Conservation (phyloP, 2,797 vertebrate species). For the Scolopax bukidnonensis region DNA sequence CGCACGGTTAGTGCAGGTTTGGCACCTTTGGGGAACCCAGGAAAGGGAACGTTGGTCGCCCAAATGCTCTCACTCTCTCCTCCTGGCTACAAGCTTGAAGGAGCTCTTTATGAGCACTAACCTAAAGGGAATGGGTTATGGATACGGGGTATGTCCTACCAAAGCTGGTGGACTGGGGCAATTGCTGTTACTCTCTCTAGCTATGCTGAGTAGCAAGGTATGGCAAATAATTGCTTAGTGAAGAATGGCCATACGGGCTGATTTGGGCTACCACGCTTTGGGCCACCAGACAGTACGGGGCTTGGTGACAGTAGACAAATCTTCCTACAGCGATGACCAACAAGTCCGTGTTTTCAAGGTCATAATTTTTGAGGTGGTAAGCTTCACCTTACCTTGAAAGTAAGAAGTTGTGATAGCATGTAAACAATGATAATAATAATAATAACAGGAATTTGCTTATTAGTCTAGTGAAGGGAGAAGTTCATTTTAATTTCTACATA, state of each 20-base stretch:
- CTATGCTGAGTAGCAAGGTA: background rate
- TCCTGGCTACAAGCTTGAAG: background rate
- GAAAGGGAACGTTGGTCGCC: constrained; percentile 6
- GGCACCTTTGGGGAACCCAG: constrained; percentile 66
- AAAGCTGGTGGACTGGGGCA: background rate
- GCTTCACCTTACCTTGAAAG: background rate
- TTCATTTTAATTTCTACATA: background rate
- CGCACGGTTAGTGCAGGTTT: constrained; percentile 93
- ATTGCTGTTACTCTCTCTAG: background rate
- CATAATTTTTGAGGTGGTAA: background rate
- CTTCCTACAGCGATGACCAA: background rate
- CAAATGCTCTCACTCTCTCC: background rate
- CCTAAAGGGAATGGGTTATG: background rate
- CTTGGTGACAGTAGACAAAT: background rate
- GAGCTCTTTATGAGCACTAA: background rate
- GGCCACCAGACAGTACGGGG: background rate
- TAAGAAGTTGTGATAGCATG: background rate
- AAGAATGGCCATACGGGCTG: background rate
- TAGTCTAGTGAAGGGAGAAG: background rate
- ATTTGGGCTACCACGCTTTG: background rate
- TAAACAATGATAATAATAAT: background rate
- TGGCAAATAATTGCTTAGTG: background rate
- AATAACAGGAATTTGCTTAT: background rate
- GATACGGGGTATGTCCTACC: background rate
- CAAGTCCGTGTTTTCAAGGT: background rate